Evolutionary conservation across 2,797 vertebrate genomes (phyloP).

Genomic region (Alectoris magna): DNA sequence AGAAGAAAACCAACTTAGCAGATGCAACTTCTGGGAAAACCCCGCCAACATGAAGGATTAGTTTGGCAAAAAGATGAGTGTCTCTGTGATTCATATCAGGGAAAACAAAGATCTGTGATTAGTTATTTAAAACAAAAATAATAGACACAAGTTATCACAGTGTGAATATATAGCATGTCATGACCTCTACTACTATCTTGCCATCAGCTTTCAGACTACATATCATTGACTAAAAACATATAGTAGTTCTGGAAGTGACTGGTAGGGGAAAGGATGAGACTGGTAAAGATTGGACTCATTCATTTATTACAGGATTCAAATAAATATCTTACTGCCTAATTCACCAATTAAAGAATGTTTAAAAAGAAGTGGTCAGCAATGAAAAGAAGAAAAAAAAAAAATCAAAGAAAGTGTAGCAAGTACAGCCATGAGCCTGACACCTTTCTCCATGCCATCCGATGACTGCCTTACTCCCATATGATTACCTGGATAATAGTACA

Average conservation of each 20-base stretch:
- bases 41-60: background rate
- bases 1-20: slow-evolving; percentile 16
- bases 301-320: slow-evolving; percentile 3
- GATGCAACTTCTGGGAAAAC: slow-evolving; percentile 43
- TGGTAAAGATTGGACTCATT: background rate
- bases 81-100: background rate
- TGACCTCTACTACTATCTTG: background rate
- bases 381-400: background rate
- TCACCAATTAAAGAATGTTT: background rate
- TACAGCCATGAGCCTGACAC: background rate
- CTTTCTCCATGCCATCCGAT: background rate
- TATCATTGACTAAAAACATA: background rate
- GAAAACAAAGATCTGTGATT: background rate
- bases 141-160: background rate
- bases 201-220: background rate
- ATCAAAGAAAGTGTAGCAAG: background rate
- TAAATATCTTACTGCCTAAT: background rate
- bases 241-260: background rate
- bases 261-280: background rate
- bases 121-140: background rate
- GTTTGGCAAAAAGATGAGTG: slow-evolving; percentile 45
- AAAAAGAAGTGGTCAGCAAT: background rate
- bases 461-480: background rate
- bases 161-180: background rate
- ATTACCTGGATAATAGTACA: background rate